phyloP scores from a whole-genome alignment of 2,797 vertebrate genomes.

The Mus spretus region DNA sequence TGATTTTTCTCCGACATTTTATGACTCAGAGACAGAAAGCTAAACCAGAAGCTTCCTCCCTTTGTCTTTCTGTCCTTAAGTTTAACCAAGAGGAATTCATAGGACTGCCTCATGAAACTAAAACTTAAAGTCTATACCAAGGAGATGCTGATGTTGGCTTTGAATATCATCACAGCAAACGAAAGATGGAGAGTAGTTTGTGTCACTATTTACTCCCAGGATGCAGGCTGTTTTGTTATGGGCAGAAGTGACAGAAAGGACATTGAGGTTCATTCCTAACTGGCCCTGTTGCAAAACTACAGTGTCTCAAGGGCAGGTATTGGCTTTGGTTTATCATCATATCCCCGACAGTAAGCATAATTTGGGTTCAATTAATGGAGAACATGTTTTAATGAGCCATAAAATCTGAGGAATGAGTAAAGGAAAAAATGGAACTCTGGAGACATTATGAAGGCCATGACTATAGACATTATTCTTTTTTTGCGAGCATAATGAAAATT shows the following conservation, averaged over 20 bases:
- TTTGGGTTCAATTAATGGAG: conserved; percentile 67
- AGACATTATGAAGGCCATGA: conserved; percentile 42
- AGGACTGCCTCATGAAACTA: background rate
- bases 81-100: conserved; percentile 48
- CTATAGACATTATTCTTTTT: conserved; percentile 61
- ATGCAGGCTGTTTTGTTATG: background rate
- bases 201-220: too few relatives aligned
- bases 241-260: background rate
- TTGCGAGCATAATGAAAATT: conserved; percentile 69
- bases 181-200: background rate
- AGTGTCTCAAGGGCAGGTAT: conserved; percentile 6
- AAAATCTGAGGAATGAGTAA: conserved; percentile 71
- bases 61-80: background rate
- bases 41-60: background rate
- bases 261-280: background rate
- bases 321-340: conserved; percentile 28
- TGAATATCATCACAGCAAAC: background rate
- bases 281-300: background rate
- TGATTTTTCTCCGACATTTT: background rate
- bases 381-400: conserved; percentile 61
- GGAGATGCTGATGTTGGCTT: background rate
- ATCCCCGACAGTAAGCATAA: conserved; percentile 30
- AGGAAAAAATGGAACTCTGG: conserved; percentile 54
- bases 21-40: background rate
- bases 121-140: background rate